A percentile compares a stretch with the other conserved stretches of the same genome.
Conservation (phyloP, 2,113 vertebrate species). For the Anguilla japonica region DNA sequence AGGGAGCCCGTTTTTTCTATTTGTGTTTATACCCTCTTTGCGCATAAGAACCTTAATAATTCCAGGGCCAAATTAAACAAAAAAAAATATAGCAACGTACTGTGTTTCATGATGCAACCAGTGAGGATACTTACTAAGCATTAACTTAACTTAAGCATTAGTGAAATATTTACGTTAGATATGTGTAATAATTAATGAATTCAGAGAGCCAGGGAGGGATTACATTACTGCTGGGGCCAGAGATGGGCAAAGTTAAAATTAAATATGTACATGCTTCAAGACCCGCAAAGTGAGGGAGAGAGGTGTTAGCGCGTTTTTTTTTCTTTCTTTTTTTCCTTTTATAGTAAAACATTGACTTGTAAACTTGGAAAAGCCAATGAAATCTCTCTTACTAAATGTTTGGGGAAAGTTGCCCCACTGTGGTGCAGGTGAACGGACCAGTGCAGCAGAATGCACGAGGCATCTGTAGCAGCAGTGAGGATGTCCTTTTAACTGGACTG, state of each 20-base stretch:
- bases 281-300: too few species aligned
- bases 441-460: not conserved
- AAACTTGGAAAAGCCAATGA: too few species aligned
- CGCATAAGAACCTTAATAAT: not conserved
- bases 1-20: not conserved
- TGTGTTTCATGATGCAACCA: not conserved
- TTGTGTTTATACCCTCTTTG: not conserved
- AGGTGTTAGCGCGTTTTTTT: too few species aligned
- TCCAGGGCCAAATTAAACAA: not conserved
- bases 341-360: too few species aligned
- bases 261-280: too few species aligned
- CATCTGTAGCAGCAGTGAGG: not conserved
- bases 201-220: too few species aligned
- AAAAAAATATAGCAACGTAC: not conserved
- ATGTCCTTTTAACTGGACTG: too few species aligned
- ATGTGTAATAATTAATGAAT: not conserved
- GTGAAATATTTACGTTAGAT: not conserved
- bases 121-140: not conserved
- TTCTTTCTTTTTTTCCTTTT: too few species aligned
- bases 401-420: too few species aligned
- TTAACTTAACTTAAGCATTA: not conserved
- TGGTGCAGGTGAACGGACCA: not conserved
- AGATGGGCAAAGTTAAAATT: too few species aligned
- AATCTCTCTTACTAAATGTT: too few species aligned
- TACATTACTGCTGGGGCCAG: too few species aligned